phyloP scores from a whole-genome alignment of 2,113 vertebrate genomes.

The Lethenteron reissneri region DNA sequence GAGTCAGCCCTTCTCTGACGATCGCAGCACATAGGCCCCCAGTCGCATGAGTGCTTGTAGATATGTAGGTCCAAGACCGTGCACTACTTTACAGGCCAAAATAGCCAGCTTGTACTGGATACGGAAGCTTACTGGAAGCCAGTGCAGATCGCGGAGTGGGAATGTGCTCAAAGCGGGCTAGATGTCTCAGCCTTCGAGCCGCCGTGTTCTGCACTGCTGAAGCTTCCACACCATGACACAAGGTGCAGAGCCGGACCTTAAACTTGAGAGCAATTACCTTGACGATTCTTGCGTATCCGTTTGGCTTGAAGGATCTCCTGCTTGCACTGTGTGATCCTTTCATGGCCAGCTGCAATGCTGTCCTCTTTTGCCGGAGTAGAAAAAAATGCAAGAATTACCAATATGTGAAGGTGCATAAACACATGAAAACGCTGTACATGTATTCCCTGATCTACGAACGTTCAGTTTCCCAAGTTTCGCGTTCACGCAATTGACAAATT shows the following conservation, averaged over 20 bases:
- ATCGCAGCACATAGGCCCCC: no score
- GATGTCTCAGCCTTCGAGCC: neutral
- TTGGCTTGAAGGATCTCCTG: constrained; percentile 93
- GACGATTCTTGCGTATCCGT: constrained; percentile 87
- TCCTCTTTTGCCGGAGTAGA: constrained; percentile 30
- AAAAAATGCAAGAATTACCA: neutral
- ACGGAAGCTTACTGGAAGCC: neutral
- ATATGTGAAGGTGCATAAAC: neutral
- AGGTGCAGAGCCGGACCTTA: neutral
- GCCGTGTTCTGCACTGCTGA: no score
- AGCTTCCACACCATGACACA: no score
- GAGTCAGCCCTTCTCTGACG: no score
- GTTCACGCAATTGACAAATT: no score
- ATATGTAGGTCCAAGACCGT: no score
- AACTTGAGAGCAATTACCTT: constrained; percentile 31
- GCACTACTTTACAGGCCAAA: no score
- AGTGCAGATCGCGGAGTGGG: neutral
- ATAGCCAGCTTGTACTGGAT: no score
- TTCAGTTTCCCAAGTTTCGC: no score
- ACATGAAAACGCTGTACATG: no score
- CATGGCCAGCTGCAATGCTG: constrained; percentile 69
- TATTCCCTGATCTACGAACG: no score
- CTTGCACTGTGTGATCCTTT: constrained; percentile 91
- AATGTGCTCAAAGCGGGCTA: neutral
- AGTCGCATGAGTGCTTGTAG: no score